Evolutionary conservation across 64 coral and sea anemone genomes (phyloP).

Genomic region (Trachythela sp.): DNA sequence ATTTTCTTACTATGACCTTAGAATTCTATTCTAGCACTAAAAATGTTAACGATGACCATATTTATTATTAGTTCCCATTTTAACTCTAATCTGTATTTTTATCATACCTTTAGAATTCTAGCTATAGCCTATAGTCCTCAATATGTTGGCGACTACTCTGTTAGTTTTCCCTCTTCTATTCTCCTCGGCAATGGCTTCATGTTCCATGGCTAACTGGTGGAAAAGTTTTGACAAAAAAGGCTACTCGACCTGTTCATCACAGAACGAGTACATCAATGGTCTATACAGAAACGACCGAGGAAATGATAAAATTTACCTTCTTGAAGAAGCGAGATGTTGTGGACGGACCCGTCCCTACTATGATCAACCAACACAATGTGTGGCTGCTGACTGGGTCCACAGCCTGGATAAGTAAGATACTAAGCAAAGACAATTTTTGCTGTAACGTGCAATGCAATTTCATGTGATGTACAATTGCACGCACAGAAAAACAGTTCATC

Average conservation of each 20-base stretch:
- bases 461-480: too few relatives aligned
- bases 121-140: too few relatives aligned
- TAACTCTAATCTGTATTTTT: too few relatives aligned
- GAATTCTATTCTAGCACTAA: too few relatives aligned
- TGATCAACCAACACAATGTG: background rate
- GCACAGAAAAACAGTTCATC: too few relatives aligned
- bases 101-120: too few relatives aligned
- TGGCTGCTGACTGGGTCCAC: background rate
- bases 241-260: background rate
- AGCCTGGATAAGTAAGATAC: background rate
- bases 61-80: too few relatives aligned
- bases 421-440: too few relatives aligned
- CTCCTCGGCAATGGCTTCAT: background rate
- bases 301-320: background rate
- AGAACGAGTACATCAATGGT: background rate
- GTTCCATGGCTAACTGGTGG: constrained; percentile 31
- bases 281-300: background rate
- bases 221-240: constrained; percentile 27
- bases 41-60: too few relatives aligned
- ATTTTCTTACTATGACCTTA: too few relatives aligned
- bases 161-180: background rate
- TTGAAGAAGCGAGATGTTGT: background rate
- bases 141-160: background rate
- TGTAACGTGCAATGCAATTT: too few relatives aligned
- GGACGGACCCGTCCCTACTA: background rate